Base-by-base conservation (phyloP, 2,797 vertebrate species). In the Scomberomorus guttatus region DNA sequence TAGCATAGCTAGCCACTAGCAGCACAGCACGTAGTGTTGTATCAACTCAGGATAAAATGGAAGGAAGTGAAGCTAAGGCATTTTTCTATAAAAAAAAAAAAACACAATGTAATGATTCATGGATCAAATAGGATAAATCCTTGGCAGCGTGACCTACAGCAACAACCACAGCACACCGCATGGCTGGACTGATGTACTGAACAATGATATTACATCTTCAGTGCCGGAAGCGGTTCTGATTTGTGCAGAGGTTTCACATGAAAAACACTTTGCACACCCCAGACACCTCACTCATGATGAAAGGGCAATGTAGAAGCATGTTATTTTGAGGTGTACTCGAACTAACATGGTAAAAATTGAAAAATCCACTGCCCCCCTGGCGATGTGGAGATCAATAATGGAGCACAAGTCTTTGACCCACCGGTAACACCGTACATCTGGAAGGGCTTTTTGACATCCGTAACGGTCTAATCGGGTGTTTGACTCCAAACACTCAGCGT, bases 401-500 rank as follows among this genome's bases (percentile, higher is more conserved):
- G 64, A 87, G 59, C 70, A 4, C 7, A 0, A 73, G 81, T 75
- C 70, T 92, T 77, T 87, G 91, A 92, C 90, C 89, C 18, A 0
- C 32, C 5, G 44, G 81, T 84, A 88, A 74, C 59, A 1, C 24
- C 2, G 50, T 52, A 48, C 75, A 79, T 90, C 74, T 83, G 83
- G 79, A 87, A 66, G 72, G 73, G 27, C 69, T 75, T 82, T 85
- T 84, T 81, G 59, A 87, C 89, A 77, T 88, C 85, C 48, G n/a
- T 59, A 87, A 87, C 37, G 24, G 70, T 72, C 75, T 89, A 89
- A 93, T 93, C 80, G 82, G 73, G 73, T 72, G 86, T 88, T 92
- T 90, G 89, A 90, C 89, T 93, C 83, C 80, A 81, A 91, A 91
- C 79, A 72, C 87, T 86, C 83, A 37, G 65, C 44, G 70, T 91